A percentile compares a stretch with the other conserved stretches of the same genome.
Evolutionary conservation across 1,140 invertebrate species (phyloP).

Genomic region (Cyclina sinensis): DNA sequence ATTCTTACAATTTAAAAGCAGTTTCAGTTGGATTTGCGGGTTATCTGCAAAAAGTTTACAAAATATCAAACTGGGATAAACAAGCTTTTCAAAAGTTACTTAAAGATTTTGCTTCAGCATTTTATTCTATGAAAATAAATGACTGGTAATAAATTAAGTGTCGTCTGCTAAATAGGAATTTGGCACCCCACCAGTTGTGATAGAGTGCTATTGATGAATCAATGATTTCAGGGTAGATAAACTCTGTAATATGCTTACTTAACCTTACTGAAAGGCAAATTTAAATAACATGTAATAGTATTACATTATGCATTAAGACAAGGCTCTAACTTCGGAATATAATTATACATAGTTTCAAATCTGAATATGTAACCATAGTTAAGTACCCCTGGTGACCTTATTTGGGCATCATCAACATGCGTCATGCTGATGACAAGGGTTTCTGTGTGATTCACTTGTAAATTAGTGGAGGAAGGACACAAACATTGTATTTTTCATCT

Average conservation of each 20-base stretch:
- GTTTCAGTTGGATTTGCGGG: neutral
- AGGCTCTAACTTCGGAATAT: slow-evolving; percentile 29
- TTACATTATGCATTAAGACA: slow-evolving; percentile 11
- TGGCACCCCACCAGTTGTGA: slow-evolving; percentile 59
- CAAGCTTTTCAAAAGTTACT: slow-evolving; percentile 3
- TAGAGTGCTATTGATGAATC: slow-evolving; percentile 50
- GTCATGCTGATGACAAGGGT: neutral
- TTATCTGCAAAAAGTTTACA: neutral
- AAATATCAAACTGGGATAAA: slow-evolving; percentile 13
- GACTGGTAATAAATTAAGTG: slow-evolving; percentile 20
- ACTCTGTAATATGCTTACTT: slow-evolving; percentile 40
- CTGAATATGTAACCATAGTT: neutral
- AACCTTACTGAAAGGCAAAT: slow-evolving; percentile 32
- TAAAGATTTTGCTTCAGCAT: neutral
- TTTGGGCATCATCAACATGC: neutral
- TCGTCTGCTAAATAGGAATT: slow-evolving; percentile 37
- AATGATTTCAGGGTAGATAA: slow-evolving; percentile 57
- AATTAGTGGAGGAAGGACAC: slow-evolving; percentile 54
- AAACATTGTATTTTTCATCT: slow-evolving; percentile 13
- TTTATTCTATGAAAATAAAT: slow-evolving; percentile 8
- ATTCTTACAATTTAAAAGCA: neutral
- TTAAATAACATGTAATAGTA: slow-evolving; percentile 55
- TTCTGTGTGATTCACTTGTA: slow-evolving; percentile 34
- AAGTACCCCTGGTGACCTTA: neutral
- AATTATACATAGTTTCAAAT: slow-evolving; percentile 22